These are phyloP conservation scores for Cyprinodon diabolis DNA, from an alignment of 2,797 vertebrate genomes.

Conservation along the genomic window DNA sequence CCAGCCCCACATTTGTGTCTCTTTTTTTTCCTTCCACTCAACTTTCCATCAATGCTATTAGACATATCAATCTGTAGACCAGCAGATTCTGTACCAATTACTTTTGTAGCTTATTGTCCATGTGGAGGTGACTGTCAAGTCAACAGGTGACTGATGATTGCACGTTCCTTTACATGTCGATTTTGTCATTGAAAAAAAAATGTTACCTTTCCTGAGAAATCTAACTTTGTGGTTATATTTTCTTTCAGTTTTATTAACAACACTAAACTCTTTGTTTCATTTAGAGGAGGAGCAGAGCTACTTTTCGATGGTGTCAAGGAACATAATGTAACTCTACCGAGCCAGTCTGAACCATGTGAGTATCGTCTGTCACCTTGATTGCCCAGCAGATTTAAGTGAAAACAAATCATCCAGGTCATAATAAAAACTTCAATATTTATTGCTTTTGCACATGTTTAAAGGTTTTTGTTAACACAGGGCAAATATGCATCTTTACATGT, in stretches of 20 bases:
- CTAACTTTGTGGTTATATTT: background rate
- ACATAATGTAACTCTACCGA: constrained; percentile 90
- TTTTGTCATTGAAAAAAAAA: too few relatives aligned
- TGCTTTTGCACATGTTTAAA: background rate
- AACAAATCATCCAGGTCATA: background rate
- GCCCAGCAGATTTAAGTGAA: background rate
- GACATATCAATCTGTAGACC: background rate
- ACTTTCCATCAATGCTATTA: background rate
- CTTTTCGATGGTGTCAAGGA: constrained; percentile 91
- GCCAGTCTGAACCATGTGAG: constrained; percentile 91
- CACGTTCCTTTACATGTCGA: too few relatives aligned
- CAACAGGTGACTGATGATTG: too few relatives aligned
- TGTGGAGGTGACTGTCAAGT: background rate
- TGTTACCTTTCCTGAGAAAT: background rate
- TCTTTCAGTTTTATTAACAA: background rate
- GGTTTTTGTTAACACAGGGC: background rate
- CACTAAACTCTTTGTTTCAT: constrained; percentile 4
- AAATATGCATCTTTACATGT: background rate
- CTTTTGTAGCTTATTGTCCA: background rate
- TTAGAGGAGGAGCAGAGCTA: constrained; percentile 93
- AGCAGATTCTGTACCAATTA: background rate
- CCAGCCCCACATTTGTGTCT: too few relatives aligned
- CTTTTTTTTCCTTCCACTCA: constrained; percentile 1
- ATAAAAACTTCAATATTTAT: background rate
- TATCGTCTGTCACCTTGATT: constrained; percentile 61